Base-by-base conservation (phyloP, 1,140 invertebrate genomes). In the Heliconius hewitsoni region DNA sequence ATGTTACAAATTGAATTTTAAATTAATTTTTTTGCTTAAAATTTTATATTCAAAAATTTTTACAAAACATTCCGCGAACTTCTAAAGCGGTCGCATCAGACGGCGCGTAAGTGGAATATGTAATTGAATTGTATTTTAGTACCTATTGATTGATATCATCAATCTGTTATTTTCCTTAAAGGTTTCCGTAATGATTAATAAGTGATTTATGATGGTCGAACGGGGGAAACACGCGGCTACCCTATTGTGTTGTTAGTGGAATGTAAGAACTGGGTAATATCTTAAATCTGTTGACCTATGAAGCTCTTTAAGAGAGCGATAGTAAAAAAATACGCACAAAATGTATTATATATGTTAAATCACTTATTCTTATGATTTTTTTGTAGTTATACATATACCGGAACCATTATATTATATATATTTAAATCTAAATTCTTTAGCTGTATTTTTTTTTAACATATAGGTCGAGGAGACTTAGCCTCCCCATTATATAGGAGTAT, bases 101-200 rank as follows among this genome's bases (percentile, higher is more conserved):
- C 60, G 60, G 60, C 19, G 57, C 57, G 23, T 27, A 66, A 66
- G 23, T 66, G 23, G 60, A 66, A 66, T 66, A 66, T 66, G 23
- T 66, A 66, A 66, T 66, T 66, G 60, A 66, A 66, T 66, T 66
- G 60, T 66, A 66, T 66, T 66, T 66, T 66, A 30, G 60, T 66
- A 66, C 60, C 27, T 30, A 66, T 66, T 66, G 60, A 66, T 66
- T 66, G 11, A 66, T 66, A 66, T 66, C 60, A 4, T 27, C n/a
- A 66, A 66, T 66, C 9, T 27, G 60, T 66, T 66, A 55, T 74
- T 74, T 74, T 74, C 73, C 73, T 74, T 74, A 42, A 46, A 55
- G 73, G 50, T 74, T 74, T 74, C 73, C 73, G 73, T 57, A 74
- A 74, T 74, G 46, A 74, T 74, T 74, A 50, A 74, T 55, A 18